Base-by-base conservation (phyloP, 2,113 vertebrate genomes). In the Sapayoa aenigma region DNA sequence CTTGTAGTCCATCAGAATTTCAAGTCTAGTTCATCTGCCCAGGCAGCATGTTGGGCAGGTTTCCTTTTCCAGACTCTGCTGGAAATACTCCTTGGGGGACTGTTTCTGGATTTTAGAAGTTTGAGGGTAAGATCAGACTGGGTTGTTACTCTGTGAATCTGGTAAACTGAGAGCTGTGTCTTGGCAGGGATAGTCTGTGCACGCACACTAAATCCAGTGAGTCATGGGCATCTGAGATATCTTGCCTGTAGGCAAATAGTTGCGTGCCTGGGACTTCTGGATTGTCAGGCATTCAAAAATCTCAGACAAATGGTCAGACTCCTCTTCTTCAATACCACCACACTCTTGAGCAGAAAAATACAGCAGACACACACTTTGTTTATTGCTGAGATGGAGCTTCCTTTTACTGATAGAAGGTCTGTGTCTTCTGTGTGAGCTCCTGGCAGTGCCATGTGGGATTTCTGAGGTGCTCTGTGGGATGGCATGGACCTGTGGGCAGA, bases 81-180 rank as follows among this genome's bases (percentile, higher is more conserved):
- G 35, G 33, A 46, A 91, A 60, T 78, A 30, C 3, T 80, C 12
- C 58, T 65, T 14, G 76, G 15, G 24, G 13, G 21, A 82, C 22
- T 13, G 6, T 24, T 62, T 84, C 42, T 65, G 42, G 9, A 44
- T 89, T 93, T 79, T 13, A 19, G 6, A 63, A 55, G 41, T 74
- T 67, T 50, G 25, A 83, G 53, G 18, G 30, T 56, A 25, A 74
- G 47, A 53, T 77, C 52, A 60, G 18, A 21, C 28, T 60, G 72
- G 11, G 6, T 52, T 7, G 1, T 83, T 59, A 12, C 0, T 0
- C 22, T 3, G 0, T 20, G n/a, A 65, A 28, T 72, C 30, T 47
- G 49, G 49, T 68, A 9, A 79, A 30, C 46, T 46, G 8, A 7
- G 55, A 71, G 42, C 59, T 44, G 3, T 1, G 0, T 31, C 33